Evolutionary conservation across 2,888 invertebrate genomes (phyloP), one percentile per base, ranked within the genome.

Genomic region (Tiphia femorata): DNA sequence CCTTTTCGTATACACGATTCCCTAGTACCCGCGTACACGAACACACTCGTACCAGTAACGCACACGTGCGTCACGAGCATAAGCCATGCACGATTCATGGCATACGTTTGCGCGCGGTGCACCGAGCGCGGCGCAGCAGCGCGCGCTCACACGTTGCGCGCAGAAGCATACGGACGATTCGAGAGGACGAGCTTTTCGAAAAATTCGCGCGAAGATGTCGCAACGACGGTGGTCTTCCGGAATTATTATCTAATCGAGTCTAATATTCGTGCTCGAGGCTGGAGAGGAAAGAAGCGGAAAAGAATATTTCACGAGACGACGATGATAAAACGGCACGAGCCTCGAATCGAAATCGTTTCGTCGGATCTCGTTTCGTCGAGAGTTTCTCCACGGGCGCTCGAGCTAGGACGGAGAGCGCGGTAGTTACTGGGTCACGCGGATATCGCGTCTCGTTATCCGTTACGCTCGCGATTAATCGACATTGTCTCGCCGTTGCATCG

Each of bases 271-370:
- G 12, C 33, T n/a, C 14, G 33, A 33, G 12, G 12, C 8, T 33
- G 12, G 3, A 1, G 1, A 3, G 14, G 14, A 4, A 14, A 29
- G 10, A 29, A 14, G 33, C 12, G 2, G 4, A 33, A 14, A 33
- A 33, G 8, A 33, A 33, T 14, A 14, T 33, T n/a, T n/a, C n/a
- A n/a, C n/a, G n/a, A n/a, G n/a, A n/a, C n/a, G n/a, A n/a, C n/a
- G n/a, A n/a, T n/a, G n/a, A n/a, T n/a, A n/a, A n/a, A n/a, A n/a
- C n/a, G n/a, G n/a, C n/a, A n/a, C n/a, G 53, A 60, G 57, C 58
- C 56, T 61, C 67, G 56, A 59, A 69, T 67, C 56, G 67, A 61
- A 70, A 64, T 50, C n/a, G n/a, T n/a, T n/a, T n/a, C n/a, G n/a
- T n/a, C 56, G 58, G 58, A 64, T 67, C 60, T 63, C 51, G 64